Evolutionary conservation across 2,888 invertebrate genomes (phyloP), one percentile per base, ranked within the genome.

Genomic region (Drosophila multiciliata): DNA sequence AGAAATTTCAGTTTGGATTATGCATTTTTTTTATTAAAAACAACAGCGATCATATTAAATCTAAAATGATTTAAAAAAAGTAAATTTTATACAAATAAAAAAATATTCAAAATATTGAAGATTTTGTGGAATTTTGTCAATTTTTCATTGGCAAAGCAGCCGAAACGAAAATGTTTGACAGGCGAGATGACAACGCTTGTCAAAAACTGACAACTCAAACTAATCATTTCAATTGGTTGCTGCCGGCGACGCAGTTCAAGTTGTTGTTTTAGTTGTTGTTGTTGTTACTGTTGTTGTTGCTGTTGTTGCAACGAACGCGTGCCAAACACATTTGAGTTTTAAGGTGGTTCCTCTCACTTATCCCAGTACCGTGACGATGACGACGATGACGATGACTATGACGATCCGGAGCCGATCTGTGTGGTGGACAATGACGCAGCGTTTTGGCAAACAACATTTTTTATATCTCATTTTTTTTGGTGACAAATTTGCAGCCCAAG

Each of bases 171-270:
- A 82, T 90, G 89, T 90, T 92, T 92, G 91, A 91, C 92, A 92
- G 89, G 80, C 82, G 79, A 87, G 91, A 89, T 91, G 92, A 92
- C 92, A 92, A 89, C 83, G 78, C 86, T 85, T 91, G 91, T 92
- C 92, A 92, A 87, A 90, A 83, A 76, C 80, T 89, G 92, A 91
- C 92, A 92, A 82, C 79, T 79, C 85, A 86, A 91, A 92, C 92
- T 91, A 92, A 92, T 92, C 91, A 91, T 86, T 88, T 79, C 74
- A 78, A 85, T 74, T 78, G 80, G 71, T 59, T 45, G 55, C 38
- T 35, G 69, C 36, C 58, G 55, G 57, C 23, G 60, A 45, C 45
- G 59, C 23, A 29, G 62, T 40, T 40, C 49, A n/a, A n/a, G 36
- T 36, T 17, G 49, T 7, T 4, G 65, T 57, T 55, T 45, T 36